A percentile compares a stretch with the other conserved stretches of the same genome.
Conservation (phyloP, 2,113 vertebrate species). For the Hydrolagus affinis region DNA sequence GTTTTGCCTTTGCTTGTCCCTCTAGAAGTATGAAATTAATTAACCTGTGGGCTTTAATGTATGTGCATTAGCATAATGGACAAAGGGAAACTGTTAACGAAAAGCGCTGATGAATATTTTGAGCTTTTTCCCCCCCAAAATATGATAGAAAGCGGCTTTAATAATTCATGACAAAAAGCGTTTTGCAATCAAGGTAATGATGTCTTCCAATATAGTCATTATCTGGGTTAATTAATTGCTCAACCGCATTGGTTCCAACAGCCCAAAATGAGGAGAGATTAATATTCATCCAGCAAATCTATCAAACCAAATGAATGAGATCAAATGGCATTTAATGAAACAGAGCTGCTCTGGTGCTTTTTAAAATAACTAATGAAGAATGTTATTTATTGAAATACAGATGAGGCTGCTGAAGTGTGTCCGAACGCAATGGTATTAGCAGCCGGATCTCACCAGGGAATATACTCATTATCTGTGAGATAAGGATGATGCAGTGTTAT, state of each 20-base stretch:
- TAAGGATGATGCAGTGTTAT: constrained; percentile 23
- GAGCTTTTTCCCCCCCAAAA: not conserved
- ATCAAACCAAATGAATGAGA: constrained; percentile 30
- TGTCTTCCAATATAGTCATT: constrained; percentile 26
- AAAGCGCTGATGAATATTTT: not conserved
- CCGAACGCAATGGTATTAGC: constrained; percentile 12
- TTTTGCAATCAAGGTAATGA: constrained; percentile 27
- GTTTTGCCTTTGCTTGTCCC: not conserved
- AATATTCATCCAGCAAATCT: constrained; percentile 30
- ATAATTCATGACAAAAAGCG: constrained; percentile 15
- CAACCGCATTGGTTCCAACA: constrained; percentile 9
- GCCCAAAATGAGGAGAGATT: constrained; percentile 26
- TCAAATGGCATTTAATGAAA: constrained; percentile 31
- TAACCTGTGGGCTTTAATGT: not conserved
- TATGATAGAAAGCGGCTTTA: not conserved
- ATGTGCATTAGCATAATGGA: not conserved
- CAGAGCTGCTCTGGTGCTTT: not conserved
- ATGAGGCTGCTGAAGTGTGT: constrained; percentile 8
- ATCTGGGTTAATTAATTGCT: constrained; percentile 27
- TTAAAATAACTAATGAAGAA: constrained; percentile 11
- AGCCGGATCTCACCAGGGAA: not conserved
- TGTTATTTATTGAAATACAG: constrained; percentile 20
- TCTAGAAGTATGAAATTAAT: not conserved
- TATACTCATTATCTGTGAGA: constrained; percentile 3
- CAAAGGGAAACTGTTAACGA: not conserved